Conservation (phyloP, 1,140 invertebrate species). For the Macrobrachium rosenbergii region DNA sequence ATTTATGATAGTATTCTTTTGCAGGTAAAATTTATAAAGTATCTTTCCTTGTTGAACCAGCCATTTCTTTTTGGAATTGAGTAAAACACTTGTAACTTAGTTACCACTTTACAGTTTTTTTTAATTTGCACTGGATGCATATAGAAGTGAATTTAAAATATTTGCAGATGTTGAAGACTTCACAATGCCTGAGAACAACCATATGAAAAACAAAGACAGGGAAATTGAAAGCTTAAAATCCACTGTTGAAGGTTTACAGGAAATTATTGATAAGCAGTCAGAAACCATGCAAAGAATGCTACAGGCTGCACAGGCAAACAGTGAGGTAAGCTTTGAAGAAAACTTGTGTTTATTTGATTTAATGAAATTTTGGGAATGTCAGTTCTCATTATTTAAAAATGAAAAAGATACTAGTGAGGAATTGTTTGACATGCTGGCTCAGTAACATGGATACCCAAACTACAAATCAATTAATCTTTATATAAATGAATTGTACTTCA, state of each 20-base stretch:
- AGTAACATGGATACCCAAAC: no score
- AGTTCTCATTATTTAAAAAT: not conserved
- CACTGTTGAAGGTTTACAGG: conserved; percentile 21
- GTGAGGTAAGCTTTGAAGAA: not conserved
- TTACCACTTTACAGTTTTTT: not conserved
- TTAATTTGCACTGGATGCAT: not conserved
- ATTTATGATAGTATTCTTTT: no score
- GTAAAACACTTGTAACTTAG: not conserved
- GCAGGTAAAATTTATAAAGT: no score
- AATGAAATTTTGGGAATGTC: not conserved
- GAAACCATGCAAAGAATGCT: conserved; percentile 37
- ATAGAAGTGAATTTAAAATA: not conserved
- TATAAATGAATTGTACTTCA: no score
- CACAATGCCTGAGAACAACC: not conserved
- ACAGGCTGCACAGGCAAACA: conserved; percentile 33
- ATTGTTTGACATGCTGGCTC: not conserved
- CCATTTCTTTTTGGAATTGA: no score
- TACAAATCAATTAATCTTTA: no score
- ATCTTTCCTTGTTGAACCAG: no score
- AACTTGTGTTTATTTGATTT: not conserved
- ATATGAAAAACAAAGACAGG: not conserved
- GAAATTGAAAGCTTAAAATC: not conserved
- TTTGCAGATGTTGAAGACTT: conserved; percentile 42
- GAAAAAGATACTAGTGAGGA: no score
- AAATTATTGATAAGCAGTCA: conserved; percentile 29